Evolutionary conservation across 2,113 vertebrate species (phyloP), one percentile per base, ranked within the genome.

Genomic region (Apaloderma vittatum): DNA sequence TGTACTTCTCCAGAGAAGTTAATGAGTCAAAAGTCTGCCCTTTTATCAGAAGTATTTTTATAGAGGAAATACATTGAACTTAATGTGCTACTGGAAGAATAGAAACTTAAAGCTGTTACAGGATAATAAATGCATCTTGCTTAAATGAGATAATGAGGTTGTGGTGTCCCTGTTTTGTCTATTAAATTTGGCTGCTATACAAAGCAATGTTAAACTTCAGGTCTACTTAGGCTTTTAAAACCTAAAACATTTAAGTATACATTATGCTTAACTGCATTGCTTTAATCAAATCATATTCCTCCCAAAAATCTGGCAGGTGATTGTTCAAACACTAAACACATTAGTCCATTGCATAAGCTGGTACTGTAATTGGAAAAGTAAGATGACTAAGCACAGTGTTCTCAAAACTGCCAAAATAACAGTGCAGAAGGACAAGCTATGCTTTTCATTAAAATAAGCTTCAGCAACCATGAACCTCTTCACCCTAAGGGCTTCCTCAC

Each of bases 371-470:
- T 90, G 80, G 68, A 71, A 91, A 94, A 51, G 77, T 93, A 34
- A 91, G 90, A 84, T 97, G 92, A 91, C 92, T 91, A 94, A 95
- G 92, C 96, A 88, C 54, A 81, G 18, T 15, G 22, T 76, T 95
- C 83, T 91, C 63, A 30, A 84, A 93, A 65, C 52, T 32, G 48
- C 70, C 80, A 94, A 71, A 91, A 84, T 84, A 82, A 83, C 54
- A 87, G 51, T 85, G 21, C 37, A 91, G 73, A 81, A 93, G 59
- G 73, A 29, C 36, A 78, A 72, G 77, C 59, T 51, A 30, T 0
- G 2, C 22, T 81, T 85, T 87, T 91, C 77, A 77, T 93, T 84
- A 91, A 91, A 93, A 73, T 52, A 66, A 80, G 76, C 68, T 93
- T 87, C 59, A 80, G 48, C 49, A 54, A 30, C 63, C 51, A 36